A percentile compares a stretch with the other conserved stretches of the same genome.
Evolutionary conservation across 2,113 vertebrate species (phyloP).

Genomic region (Catharus minimus): DNA sequence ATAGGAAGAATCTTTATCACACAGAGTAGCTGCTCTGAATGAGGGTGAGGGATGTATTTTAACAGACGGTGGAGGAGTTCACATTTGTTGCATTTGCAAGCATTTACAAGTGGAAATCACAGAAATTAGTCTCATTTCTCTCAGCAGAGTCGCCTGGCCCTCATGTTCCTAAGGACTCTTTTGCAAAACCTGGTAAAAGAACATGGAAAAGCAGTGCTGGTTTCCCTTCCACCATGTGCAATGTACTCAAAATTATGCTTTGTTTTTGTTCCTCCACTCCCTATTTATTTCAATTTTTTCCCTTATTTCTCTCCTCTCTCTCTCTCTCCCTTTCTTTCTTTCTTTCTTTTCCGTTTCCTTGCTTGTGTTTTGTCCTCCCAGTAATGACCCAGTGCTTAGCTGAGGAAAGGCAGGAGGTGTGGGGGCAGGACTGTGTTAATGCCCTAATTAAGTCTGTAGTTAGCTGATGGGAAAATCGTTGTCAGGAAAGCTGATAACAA

Average conservation of each 20-base stretch:
- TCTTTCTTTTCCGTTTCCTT: background rate
- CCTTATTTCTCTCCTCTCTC: background rate
- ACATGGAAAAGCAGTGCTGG: background rate
- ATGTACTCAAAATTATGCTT: background rate
- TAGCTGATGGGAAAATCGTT: conserved; percentile 66
- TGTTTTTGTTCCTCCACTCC: background rate
- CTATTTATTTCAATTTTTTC: background rate
- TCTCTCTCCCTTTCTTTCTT: background rate
- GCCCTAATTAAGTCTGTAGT: conserved; percentile 63
- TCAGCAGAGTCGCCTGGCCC: background rate
- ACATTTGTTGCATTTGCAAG: background rate
- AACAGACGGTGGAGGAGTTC: background rate
- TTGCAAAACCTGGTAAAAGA: background rate
- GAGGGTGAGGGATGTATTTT: background rate
- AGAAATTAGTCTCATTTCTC: background rate
- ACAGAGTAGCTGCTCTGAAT: background rate
- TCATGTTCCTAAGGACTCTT: background rate
- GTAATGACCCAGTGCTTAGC: background rate
- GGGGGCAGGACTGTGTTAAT: conserved; percentile 35
- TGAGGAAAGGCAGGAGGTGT: conserved; percentile 5
- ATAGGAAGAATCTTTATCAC: background rate
- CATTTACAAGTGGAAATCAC: background rate
- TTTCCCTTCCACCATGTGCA: background rate
- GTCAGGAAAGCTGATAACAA: conserved; percentile 57
- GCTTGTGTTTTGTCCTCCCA: background rate